Percentiles rank a stretch among this genome's conserved stretches.
phyloP scores from a whole-genome alignment of 2,888 invertebrate genomes.

The Xestia sexstrigata region DNA sequence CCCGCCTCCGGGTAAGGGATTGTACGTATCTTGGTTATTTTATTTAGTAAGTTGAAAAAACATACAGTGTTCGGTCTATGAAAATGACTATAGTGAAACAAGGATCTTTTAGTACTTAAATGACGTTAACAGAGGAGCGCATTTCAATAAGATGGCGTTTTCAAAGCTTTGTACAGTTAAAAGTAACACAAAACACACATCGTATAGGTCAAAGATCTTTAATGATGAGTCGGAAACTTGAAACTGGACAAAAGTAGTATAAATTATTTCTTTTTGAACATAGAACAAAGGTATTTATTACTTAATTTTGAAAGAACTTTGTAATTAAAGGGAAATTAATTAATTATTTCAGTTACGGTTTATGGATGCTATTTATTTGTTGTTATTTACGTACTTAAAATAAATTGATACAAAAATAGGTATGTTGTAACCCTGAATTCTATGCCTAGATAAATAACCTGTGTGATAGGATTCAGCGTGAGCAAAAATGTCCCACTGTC shows the following conservation, averaged over 20 bases:
- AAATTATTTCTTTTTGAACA: constrained; percentile 4
- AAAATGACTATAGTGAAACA: background rate
- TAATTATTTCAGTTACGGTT: background rate
- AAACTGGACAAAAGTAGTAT: background rate
- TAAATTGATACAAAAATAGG: background rate
- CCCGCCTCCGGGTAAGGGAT: constrained; percentile 25
- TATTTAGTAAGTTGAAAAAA: constrained; percentile 12
- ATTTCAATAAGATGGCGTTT: too few relatives aligned
- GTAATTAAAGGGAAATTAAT: constrained; percentile 8
- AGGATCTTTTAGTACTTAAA: background rate
- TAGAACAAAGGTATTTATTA: constrained; percentile 7
- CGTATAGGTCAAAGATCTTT: background rate
- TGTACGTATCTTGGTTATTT: background rate
- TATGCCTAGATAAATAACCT: background rate
- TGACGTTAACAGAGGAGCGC: rapidly evolving
- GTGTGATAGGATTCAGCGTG: background rate
- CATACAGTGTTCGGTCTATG: background rate
- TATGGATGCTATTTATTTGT: background rate
- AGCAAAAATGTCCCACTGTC: background rate
- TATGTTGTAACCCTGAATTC: background rate
- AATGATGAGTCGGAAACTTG: background rate
- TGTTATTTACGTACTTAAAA: background rate
- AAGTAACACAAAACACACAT: background rate
- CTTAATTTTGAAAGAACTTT: background rate
- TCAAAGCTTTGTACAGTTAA: too few relatives aligned